Conservation (phyloP, 1,140 invertebrate genomes). For the Neodiprion virginianus region DNA sequence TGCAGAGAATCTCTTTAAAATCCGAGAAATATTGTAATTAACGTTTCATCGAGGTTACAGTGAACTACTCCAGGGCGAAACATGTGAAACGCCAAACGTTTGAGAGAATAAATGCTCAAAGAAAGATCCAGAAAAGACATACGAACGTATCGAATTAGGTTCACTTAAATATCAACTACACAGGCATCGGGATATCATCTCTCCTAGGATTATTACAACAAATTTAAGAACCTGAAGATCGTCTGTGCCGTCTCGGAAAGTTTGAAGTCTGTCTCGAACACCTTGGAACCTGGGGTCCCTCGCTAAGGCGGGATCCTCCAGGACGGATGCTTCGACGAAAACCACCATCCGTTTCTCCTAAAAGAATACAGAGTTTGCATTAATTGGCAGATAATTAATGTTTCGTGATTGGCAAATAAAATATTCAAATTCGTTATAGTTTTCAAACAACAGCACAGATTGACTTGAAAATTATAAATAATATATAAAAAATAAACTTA, state of each 20-base stretch:
- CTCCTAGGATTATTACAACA: not conserved
- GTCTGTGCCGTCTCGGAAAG: slow-evolving; percentile 88
- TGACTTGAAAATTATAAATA: no score
- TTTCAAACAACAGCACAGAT: no score
- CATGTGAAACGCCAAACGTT: not conserved
- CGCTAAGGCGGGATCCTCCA: slow-evolving; percentile 80
- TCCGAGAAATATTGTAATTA: slow-evolving; percentile 43
- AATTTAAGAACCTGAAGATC: slow-evolving; percentile 67
- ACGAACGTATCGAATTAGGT: no score
- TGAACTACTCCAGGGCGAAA: not conserved
- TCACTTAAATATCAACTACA: no score
- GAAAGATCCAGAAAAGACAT: no score
- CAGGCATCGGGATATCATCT: not conserved
- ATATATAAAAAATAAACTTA: no score
- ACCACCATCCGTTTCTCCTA: slow-evolving; percentile 95
- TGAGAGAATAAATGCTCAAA: not conserved
- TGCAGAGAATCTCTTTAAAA: slow-evolving; percentile 60
- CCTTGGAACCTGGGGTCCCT: slow-evolving; percentile 74
- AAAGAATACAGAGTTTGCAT: slow-evolving; percentile 29
- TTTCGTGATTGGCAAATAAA: slow-evolving; percentile 17
- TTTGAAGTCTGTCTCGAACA: slow-evolving; percentile 85
- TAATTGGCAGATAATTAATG: slow-evolving; percentile 11
- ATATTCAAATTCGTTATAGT: not conserved
- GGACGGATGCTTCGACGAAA: slow-evolving; percentile 88
- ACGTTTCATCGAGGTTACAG: slow-evolving; percentile 5